Conservation (phyloP, 2,113 vertebrate species). For the Chaetodon trifascialis region DNA sequence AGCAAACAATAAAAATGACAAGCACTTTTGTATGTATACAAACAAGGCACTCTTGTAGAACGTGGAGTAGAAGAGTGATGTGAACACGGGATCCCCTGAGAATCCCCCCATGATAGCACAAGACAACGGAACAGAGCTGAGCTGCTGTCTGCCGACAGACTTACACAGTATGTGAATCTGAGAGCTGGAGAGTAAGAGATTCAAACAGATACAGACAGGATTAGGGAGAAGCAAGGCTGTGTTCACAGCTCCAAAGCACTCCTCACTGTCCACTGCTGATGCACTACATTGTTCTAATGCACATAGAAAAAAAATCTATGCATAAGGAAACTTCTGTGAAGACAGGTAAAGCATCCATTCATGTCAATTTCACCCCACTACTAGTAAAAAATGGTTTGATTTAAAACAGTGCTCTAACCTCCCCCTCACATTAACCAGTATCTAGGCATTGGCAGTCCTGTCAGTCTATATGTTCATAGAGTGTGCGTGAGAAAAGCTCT, state of each 20-base stretch:
- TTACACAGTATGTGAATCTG: conserved; percentile 40
- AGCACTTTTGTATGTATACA: conserved; percentile 66
- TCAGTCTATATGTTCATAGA: too few species aligned
- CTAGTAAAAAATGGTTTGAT: too few species aligned
- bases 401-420: too few species aligned
- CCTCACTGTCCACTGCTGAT: neutral
- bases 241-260: conserved; percentile 37
- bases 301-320: neutral
- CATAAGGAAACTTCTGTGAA: neutral
- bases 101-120: conserved; percentile 53
- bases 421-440: too few species aligned
- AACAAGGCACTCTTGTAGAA: conserved; percentile 67
- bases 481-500: too few species aligned
- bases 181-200: conserved; percentile 46
- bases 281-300: neutral
- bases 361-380: too few species aligned
- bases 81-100: conserved; percentile 71
- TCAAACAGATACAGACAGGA: conserved; percentile 43
- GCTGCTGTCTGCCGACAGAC: conserved; percentile 59
- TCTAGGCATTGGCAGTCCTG: too few species aligned
- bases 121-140: conserved; percentile 62
- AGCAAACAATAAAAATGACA: conserved; percentile 64
- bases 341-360: neutral
- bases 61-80: conserved; percentile 62
- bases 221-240: conserved; percentile 32